Percentiles rank a stretch among this genome's conserved stretches.
phyloP scores from a whole-genome alignment of 2,113 vertebrate species.

The Elaphurus davidianus region DNA sequence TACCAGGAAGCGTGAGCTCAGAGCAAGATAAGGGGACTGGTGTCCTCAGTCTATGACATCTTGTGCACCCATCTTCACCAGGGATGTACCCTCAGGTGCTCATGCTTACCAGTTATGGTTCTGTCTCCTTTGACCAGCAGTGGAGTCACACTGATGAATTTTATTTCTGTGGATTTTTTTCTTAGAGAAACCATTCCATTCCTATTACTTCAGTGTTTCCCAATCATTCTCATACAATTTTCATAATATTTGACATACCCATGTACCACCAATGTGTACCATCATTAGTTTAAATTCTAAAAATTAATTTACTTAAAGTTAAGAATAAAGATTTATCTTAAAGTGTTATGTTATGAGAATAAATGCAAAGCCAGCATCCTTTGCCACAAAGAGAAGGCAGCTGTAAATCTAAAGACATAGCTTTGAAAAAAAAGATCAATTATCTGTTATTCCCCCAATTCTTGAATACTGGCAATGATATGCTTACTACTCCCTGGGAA shows the following conservation, averaged over 20 bases:
- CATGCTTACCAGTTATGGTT: too few relatives aligned
- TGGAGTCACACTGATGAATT: not conserved
- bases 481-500: not conserved
- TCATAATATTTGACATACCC: not conserved
- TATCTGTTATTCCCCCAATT: not conserved
- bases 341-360: not conserved
- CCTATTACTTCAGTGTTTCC: not conserved
- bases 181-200: not conserved
- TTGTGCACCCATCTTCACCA: fast-evolving
- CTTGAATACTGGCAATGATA: not conserved
- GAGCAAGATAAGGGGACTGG: not conserved
- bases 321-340: not conserved
- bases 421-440: not conserved
- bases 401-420: not conserved
- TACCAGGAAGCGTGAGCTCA: not conserved
- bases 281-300: not conserved
- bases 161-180: not conserved
- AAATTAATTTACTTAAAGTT: not conserved
- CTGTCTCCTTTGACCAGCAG: not conserved
- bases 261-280: not conserved
- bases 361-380: not conserved
- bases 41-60: not conserved
- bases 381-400: not conserved
- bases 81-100: not conserved
- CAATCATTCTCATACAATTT: not conserved